Base-by-base conservation (phyloP, 2,888 invertebrate species). In the Temnothorax ravouxi region DNA sequence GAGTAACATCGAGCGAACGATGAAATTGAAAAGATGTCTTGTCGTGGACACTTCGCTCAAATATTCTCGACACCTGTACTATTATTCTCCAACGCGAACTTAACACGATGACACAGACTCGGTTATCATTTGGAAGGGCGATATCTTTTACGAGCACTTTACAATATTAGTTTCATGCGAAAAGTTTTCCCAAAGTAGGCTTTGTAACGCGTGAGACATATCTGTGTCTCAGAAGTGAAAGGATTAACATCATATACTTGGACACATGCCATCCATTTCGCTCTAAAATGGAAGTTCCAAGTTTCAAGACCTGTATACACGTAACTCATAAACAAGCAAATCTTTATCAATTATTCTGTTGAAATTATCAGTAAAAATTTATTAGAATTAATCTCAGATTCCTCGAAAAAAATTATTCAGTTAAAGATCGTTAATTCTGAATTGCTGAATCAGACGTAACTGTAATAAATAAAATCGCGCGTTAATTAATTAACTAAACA, bases 141-240 rank as follows among this genome's bases (percentile, higher is more conserved):
- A 4, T 72, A 72, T 72, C 59, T 72, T 72, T 59, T 72, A 72
- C 72, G 59, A 72, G 59, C 72, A 72, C 59, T 72, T 72, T 72
- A 25, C 59, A 72, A 72, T 72, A 72, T 72, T 72, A 72, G 59
- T 72, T 72, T 59, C 72, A 41, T 72, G 41, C 38, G 59, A 25
- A 1, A 18, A 72, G 25, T 56, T 72, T 41, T 18, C 18, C 25
- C 41, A 25, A 72, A 56, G 18, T 56, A 72, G 41, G 56, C 56
- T 18, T 41, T 41, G 25, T 56, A 72, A 72, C 25, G 25, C 38
- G 38, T 18, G 25, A 56, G 41, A 72, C 25, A 72, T 72, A 72
- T 72, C 25, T 72, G 72, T 41, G 25, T 56, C 41, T 38, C 25
- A 18, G 38, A 72, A 72, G 25, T 72, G 41, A 72, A 72, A 72